These are phyloP conservation scores for Asarcornis scutulata DNA, from an alignment of 2,113 vertebrate species.

Conservation along the genomic window DNA sequence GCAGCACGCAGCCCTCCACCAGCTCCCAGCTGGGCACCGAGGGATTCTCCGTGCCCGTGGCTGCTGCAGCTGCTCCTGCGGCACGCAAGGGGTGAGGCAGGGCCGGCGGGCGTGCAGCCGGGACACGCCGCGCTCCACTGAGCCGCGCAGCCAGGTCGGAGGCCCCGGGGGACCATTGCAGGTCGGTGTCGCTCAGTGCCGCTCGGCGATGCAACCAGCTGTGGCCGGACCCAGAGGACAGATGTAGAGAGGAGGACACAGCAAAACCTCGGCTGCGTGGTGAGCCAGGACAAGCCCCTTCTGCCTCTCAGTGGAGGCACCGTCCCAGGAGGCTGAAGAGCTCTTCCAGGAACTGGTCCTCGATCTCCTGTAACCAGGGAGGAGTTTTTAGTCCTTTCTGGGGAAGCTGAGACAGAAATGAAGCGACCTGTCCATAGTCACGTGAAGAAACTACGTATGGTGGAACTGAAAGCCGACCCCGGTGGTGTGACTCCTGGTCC, in stretches of 20 bases:
- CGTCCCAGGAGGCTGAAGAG: not conserved
- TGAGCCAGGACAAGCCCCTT: not conserved
- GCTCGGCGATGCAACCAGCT: constrained; percentile 22
- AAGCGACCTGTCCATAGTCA: not conserved
- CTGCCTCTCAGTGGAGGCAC: not conserved
- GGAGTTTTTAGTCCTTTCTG: not conserved
- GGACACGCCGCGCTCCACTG: constrained; percentile 3
- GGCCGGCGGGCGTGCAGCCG: not conserved
- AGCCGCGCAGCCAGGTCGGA: not conserved
- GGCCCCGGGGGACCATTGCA: not conserved
- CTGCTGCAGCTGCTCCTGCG: not conserved
- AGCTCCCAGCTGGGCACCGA: not conserved
- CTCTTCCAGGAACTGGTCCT: not conserved
- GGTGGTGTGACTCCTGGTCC: not conserved
- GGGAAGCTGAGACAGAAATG: not conserved
- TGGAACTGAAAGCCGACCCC: not conserved
- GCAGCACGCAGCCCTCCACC: not conserved
- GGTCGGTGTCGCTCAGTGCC: not conserved
- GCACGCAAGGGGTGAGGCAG: not conserved
- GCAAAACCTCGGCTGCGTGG: not conserved
- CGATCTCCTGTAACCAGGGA: not conserved
- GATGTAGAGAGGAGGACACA: not conserved
- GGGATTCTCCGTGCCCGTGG: rapidly evolving
- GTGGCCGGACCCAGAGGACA: not conserved
- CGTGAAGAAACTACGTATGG: not conserved